Percentiles rank a stretch among this genome's conserved stretches.
These are phyloP conservation scores for Thymelicus sylvestris DNA, from an alignment of 2,888 invertebrate genomes.

Conservation along the genomic window DNA sequence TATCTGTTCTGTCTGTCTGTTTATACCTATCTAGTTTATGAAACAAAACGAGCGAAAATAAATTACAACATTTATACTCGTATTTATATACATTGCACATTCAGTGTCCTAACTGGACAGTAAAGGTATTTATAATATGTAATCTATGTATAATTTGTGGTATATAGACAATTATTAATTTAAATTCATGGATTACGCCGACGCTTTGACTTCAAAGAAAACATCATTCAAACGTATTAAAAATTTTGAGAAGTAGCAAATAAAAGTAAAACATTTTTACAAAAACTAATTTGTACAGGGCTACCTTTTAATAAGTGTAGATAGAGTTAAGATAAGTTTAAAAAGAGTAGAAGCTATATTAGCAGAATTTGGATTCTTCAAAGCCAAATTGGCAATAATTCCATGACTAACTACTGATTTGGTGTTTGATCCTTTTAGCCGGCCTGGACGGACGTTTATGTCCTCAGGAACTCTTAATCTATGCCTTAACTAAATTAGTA, in stretches of 20 bases:
- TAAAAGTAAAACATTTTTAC: slow-evolving; percentile 35
- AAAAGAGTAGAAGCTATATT: not conserved
- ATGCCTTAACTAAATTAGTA: slow-evolving; percentile 50
- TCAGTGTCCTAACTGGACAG: slow-evolving; percentile 33
- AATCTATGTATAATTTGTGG: slow-evolving; percentile 69
- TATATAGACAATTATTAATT: slow-evolving; percentile 74
- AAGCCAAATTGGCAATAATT: slow-evolving; percentile 55
- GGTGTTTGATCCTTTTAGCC: slow-evolving; percentile 79
- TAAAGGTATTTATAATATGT: slow-evolving; percentile 43
- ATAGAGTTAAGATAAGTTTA: not conserved
- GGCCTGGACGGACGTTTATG: slow-evolving; percentile 77
- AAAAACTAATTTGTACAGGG: slow-evolving; percentile 2
- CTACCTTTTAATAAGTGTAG: not conserved
- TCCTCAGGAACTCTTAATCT: slow-evolving; percentile 78
- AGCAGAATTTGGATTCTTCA: slow-evolving; percentile 51
- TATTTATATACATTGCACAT: slow-evolving; percentile 36
- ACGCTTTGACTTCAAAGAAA: slow-evolving; percentile 52
- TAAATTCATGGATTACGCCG: slow-evolving; percentile 52
- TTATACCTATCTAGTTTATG: slow-evolving; percentile 27
- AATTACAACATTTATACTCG: slow-evolving; percentile 14
- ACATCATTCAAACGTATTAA: slow-evolving; percentile 10
- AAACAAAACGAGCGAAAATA: slow-evolving; percentile 16
- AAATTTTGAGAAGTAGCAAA: not conserved
- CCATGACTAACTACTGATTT: slow-evolving; percentile 79
- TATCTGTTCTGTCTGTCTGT: not conserved